Percentiles rank a stretch among this genome's conserved stretches.
Conservation (phyloP, 2,888 invertebrate species). For the Megastigmus dorsalis region DNA sequence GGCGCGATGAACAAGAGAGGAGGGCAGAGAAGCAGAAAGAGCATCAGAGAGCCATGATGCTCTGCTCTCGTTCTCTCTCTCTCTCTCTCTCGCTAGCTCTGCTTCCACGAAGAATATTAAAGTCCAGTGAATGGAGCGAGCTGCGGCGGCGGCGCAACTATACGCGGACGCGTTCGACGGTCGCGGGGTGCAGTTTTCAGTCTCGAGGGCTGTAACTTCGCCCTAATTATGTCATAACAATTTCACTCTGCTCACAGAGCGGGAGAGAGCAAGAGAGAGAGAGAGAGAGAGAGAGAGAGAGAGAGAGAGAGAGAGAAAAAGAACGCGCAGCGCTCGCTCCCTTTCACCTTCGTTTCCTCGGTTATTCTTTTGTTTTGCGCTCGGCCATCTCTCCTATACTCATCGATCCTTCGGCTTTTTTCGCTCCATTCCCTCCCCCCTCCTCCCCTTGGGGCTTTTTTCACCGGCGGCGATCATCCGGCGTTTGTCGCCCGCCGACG, state of each 20-base stretch:
- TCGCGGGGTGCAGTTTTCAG: slow-evolving; percentile 43
- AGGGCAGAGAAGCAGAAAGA: background rate
- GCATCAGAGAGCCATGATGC: background rate
- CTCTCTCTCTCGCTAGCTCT: slow-evolving; percentile 7
- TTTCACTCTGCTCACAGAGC: slow-evolving; percentile 61
- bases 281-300: background rate
- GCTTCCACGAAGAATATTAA: slow-evolving; percentile 59
- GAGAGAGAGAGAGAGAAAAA: background rate
- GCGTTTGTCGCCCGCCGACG: slow-evolving; percentile 23
- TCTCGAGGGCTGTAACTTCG: slow-evolving; percentile 49
- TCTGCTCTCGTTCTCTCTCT: background rate
- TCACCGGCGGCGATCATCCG: slow-evolving; percentile 13
- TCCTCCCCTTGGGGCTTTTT: background rate
- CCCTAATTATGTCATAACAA: slow-evolving; percentile 73
- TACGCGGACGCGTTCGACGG: no score
- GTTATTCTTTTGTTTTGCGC: slow-evolving; percentile 23
- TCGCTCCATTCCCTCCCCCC: background rate
- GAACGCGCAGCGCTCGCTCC: background rate
- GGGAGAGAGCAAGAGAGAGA: no score
- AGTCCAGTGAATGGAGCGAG: slow-evolving; percentile 59
- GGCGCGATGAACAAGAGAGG: background rate
- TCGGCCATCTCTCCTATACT: slow-evolving; percentile 26
- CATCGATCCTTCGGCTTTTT: slow-evolving; percentile 24
- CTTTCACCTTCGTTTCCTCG: slow-evolving; percentile 25
- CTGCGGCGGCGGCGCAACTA: background rate